Base-by-base conservation (phyloP, 2,113 vertebrate genomes). In the Scolopax mira region DNA sequence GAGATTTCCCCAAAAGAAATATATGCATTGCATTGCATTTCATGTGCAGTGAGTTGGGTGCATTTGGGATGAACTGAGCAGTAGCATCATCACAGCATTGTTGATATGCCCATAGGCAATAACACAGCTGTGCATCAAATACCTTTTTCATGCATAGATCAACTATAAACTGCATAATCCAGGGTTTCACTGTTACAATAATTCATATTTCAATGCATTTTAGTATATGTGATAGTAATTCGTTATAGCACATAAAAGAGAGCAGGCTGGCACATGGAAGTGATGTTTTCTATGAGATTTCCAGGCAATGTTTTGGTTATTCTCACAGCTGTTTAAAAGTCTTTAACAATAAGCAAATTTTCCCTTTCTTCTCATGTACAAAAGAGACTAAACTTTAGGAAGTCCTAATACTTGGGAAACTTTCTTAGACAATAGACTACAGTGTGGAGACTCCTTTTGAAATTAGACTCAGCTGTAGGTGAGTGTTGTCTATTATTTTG, bases 391-490 rank as follows among this genome's bases (percentile, higher is more conserved):
- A 78, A 77, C 31, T 86, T 80, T 33, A 23, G 39, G 55, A 94
- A 88, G 42, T 48, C 35, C 28, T 65, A 83, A 71, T 80, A 42
- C 1, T 4, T 58, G 28, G 27, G 23, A 72, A 65, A 79, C 30
- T 79, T 13, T 37, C 7, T 83, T 77, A 84, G 61, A 60, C 70
- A 74, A 62, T 17, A 90, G 67, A 84, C 16, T 71, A 35, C 27
- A 49, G 28, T 61, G 48, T 35, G 42, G 77, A 86, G 48, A 27
- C 30, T 83, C 18, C 27, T 66, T 83, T 62, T 84, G 60, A 80
- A 90, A 88, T 64, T 10, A 93, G 18, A 33, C 33, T 95, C 51
- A 88, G 42, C 65, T 92, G 57, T 54, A 52, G 31, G 27, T 84
- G 48, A 79, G 10, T 3, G 0, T 60, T 78, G 77, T 44, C 72